Evolutionary conservation across 1,140 invertebrate species (phyloP), one percentile per base, ranked within the genome.

Genomic region (Steinernema khuongi): DNA sequence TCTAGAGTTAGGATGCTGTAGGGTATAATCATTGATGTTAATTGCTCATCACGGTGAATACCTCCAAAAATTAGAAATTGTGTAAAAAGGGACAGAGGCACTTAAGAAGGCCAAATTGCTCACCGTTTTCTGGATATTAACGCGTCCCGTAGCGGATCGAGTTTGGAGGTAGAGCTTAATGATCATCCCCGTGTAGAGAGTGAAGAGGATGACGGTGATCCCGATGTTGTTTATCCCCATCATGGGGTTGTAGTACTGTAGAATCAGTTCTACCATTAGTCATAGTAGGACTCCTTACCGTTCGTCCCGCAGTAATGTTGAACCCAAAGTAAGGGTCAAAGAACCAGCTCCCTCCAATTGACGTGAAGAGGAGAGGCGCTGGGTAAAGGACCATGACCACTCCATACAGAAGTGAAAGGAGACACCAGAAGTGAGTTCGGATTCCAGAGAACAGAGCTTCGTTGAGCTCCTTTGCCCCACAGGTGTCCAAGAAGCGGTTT

Each of bases 171-270:
- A 60, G 11, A 60, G 14, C 26, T 60, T 60, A 4, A 4, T 26
- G 22, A 60, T 60, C 50, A 60, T 60, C 4, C 7, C 19, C 11
- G 50, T 22, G 50, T 60, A 60, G 11, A 60, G 22, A 4, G 19
- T 26, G 50, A 60, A 60, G 11, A 60, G 50, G 50, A 60, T 14
- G 26, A 60, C 50, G 50, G 7, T 60, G 26, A 60, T 60, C 26
- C 50, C 50, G 50, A 60, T 26, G 50, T 60, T 60, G 19, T 60
- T 22, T 7, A 60, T 60, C 2, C 50, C 50, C 50, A 60, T 60
- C 50, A 60, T 60, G 11, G 7, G 19, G 50, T 60, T 60, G 50
- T 14, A 60, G 50, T 60, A 60, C 50, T 60, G 19, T n/a, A 60
- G 26, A 60, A 60, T n/a, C 50, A 41, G 36, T 41, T 22, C 14